These are phyloP conservation scores for Drosophila atripex DNA, from an alignment of 2,888 invertebrate species.

Conservation along the genomic window DNA sequence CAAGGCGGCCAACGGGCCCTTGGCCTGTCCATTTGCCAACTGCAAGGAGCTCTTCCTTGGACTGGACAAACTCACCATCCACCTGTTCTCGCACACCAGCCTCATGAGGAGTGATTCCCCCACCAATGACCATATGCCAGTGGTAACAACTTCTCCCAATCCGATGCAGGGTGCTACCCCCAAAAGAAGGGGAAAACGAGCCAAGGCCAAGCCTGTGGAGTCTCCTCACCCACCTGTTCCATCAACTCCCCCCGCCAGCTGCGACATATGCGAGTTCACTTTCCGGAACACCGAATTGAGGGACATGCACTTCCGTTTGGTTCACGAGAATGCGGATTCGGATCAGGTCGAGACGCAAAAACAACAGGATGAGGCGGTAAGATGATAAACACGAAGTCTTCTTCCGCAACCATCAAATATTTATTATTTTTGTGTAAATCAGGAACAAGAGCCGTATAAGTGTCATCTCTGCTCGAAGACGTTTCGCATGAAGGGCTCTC, in stretches of 20 bases:
- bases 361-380: slow-evolving; percentile 16
- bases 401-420: not conserved
- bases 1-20: slow-evolving; percentile 89
- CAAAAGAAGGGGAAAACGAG: slow-evolving; percentile 56
- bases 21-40: slow-evolving; percentile 88
- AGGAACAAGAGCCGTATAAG: slow-evolving; percentile 77
- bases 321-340: slow-evolving; percentile 85
- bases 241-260: slow-evolving; percentile 73
- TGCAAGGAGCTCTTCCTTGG: slow-evolving; percentile 90
- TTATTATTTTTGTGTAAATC: slow-evolving; percentile 19
- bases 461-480: slow-evolving; percentile 92
- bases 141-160: slow-evolving; percentile 6
- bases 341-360: slow-evolving; percentile 8
- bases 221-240: slow-evolving; percentile 12
- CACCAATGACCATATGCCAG: not conserved
- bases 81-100: slow-evolving; percentile 89
- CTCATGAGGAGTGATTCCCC: slow-evolving; percentile 54
- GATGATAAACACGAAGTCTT: not conserved
- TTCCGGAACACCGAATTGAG: slow-evolving; percentile 89
- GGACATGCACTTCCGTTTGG: slow-evolving; percentile 89
- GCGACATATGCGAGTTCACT: slow-evolving; percentile 89
- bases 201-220: slow-evolving; percentile 47
- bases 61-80: slow-evolving; percentile 92
- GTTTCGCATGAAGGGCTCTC: slow-evolving; percentile 92
- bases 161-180: slow-evolving; percentile 10